Evolutionary conservation across 1,140 invertebrate species (phyloP), one percentile per base, ranked within the genome.

Genomic region (Maniola jurtina): DNA sequence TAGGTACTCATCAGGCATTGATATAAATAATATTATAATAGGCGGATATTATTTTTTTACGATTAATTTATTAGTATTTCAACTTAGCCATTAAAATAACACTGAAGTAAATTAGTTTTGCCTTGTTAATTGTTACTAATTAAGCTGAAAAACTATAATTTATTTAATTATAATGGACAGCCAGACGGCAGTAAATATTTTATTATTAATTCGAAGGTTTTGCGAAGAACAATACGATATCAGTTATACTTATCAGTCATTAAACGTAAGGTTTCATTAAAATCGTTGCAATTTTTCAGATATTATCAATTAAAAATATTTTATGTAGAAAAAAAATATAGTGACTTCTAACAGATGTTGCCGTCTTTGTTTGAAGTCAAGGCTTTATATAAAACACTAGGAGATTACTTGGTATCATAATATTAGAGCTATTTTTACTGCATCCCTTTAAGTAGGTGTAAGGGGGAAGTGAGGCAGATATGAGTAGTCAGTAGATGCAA

Each of bases 181-280:
- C 9, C 11, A 45, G 42, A 8, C 1, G 13, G 13, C 42, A 5
- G 42, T 11, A 5, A 6, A 11, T 45, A n/a, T 45, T 8, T 45
- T 45, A 45, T 45, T 13, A 45, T 11, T 45, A 11, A 13, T 45
- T 45, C 42, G 42, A 45, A 45, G 42, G 42, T 13, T 45, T 11
- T n/a, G 10, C 38, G 42, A 5, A 45, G 42, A 45, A 45, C 42
- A 45, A 45, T 45, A 45, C 42, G 42, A 6, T 45, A 45, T 45
- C 42, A 45, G 42, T 45, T 11, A n/a, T n/a, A n/a, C n/a, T n/a
- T n/a, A 45, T 45, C 42, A 45, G 42, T 45, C 42, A 45, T 45
- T 45, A 45, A 5, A 38, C 11, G 5, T 5, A n/a, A 45, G 10
- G 13, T 45, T 45, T 45, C 42, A 45, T 45, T 45, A 45, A 11